Evolutionary conservation across 1,140 invertebrate species (phyloP), one percentile per base, ranked within the genome.

Genomic region (Proales similis): DNA sequence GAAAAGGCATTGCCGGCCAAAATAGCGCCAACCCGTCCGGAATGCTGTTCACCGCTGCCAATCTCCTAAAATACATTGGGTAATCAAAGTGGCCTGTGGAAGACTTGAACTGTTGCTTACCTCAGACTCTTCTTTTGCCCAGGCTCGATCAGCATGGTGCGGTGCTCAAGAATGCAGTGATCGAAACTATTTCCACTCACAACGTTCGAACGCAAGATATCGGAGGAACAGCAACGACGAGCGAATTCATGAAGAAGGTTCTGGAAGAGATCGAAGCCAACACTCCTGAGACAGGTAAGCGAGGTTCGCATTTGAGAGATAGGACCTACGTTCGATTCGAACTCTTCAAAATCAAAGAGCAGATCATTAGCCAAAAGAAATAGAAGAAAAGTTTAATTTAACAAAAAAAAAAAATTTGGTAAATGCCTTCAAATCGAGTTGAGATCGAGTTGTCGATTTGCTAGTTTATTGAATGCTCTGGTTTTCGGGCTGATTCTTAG

Each of bases 201-300:
- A 48, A 63, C 24, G 20, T 63, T 17, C 83, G 84, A 70, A 97
- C 92, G 6, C 88, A 90, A 74, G 92, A 97, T 78, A 80, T 96
- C 64, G 91, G 91, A 33, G 92, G 92, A 1, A 89, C 94, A 72
- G 84, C 85, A 12, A 89, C 87, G 47, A 96, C 91, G 24, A 84
- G 85, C 68, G 92, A 96, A 66, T 96, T 92, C 73, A 93, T 89
- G n/a, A 80, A 82, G 67, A 90, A 91, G 42, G 81, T 98, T 48
- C 22, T 63, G 1, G 30, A 47, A 24, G 45, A 63, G 30, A 38
- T 63, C 9, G 19, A 45, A 27, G 22, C 27, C 17, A n/a, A 45
- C 5, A 63, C 61, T 17, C 61, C 61, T 14, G 45, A 48, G 42
- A 48, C 49, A 22, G 61, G 61, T 46, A 27, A 20, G 3, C 33